Percentiles rank a stretch among this genome's conserved stretches.
These are phyloP conservation scores for Chalcosyrphus nemorum DNA, from an alignment of 2,888 invertebrate genomes.

Conservation along the genomic window DNA sequence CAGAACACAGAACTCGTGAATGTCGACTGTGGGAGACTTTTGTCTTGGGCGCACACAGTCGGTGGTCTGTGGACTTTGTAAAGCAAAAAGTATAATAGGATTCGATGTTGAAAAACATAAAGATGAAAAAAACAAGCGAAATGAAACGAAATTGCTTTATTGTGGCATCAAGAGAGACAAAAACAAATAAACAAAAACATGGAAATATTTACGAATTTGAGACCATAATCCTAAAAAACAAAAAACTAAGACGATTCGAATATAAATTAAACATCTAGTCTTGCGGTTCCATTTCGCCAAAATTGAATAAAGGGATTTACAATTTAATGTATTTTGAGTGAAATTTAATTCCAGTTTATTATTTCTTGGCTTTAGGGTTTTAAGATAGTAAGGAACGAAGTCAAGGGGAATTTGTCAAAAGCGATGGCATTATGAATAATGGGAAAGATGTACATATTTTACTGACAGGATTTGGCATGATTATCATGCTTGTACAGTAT, in stretches of 20 bases:
- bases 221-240: conserved; percentile 21
- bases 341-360: not conserved
- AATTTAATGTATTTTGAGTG: not conserved
- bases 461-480: too few relatives aligned
- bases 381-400: too few relatives aligned
- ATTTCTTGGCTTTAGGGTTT: not conserved
- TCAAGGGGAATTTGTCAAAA: too few relatives aligned
- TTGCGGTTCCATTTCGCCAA: conserved; percentile 17
- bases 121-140: conserved; percentile 21
- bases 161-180: conserved; percentile 20
- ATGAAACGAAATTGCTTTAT: conserved; percentile 50
- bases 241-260: conserved; percentile 16
- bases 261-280: conserved; percentile 37
- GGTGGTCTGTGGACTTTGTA: conserved; percentile 19
- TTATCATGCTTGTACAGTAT: too few relatives aligned
- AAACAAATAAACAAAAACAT: conserved; percentile 20
- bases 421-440: too few relatives aligned
- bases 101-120: conserved; percentile 48
- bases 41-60: conserved; percentile 4
- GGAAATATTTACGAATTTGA: conserved; percentile 35
- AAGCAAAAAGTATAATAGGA: conserved; percentile 6
- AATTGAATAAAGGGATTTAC: not conserved
- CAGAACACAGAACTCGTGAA: not conserved
- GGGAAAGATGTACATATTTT: too few relatives aligned
- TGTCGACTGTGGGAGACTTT: conserved; percentile 2